Evolutionary conservation across 2,113 vertebrate species (phyloP).

Genomic region (Hiodon alosoides): DNA sequence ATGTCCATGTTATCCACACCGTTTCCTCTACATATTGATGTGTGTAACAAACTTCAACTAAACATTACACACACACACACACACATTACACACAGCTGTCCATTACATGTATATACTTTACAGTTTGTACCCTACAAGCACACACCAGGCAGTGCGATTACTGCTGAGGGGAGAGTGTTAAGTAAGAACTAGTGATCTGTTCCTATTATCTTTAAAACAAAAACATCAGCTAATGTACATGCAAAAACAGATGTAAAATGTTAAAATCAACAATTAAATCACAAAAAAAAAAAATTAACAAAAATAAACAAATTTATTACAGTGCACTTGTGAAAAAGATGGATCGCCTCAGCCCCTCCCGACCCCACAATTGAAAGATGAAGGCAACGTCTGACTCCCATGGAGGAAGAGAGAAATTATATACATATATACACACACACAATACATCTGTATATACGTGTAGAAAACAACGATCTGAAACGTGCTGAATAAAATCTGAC

Average conservation of each 20-base stretch:
- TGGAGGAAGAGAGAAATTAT: slow-evolving; percentile 26
- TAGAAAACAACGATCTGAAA: slow-evolving; percentile 15
- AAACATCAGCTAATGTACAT: slow-evolving; percentile 51
- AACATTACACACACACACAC: neutral
- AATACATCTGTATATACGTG: slow-evolving; percentile 12
- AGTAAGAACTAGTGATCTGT: slow-evolving; percentile 54
- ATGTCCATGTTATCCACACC: neutral
- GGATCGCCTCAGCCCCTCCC: neutral
- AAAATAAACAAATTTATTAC: slow-evolving; percentile 47
- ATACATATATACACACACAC: slow-evolving; percentile 57
- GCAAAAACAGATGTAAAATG: slow-evolving; percentile 49
- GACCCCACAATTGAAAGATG: slow-evolving; percentile 37
- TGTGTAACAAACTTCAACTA: neutral
- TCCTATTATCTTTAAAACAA: slow-evolving; percentile 48
- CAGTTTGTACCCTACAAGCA: neutral
- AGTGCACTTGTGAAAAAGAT: slow-evolving; percentile 60
- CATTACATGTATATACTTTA: neutral
- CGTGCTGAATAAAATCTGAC: neutral
- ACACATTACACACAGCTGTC: neutral
- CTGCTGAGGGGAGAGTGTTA: slow-evolving; percentile 5
- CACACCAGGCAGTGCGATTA: neutral
- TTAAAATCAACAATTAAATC: slow-evolving; percentile 36
- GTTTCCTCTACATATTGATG: neutral
- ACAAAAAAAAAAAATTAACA: slow-evolving; percentile 25
- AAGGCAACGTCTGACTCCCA: slow-evolving; percentile 54